Conservation (phyloP, 2,797 vertebrate species). For the Bradypodion pumilum region DNA sequence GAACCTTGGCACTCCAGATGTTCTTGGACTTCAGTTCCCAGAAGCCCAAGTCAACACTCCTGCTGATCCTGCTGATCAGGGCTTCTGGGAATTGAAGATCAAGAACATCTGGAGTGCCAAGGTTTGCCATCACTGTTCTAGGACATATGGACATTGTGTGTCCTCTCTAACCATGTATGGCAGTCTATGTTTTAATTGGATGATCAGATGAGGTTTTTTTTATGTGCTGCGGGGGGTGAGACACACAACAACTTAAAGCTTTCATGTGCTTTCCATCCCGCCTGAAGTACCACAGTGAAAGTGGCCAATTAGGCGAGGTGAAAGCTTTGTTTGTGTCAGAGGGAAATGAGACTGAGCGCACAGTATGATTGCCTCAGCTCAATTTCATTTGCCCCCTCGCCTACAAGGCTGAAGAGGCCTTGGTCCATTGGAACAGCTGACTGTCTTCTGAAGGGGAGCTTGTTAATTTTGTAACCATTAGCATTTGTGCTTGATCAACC, state of each 20-base stretch:
- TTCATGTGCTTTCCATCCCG: neutral
- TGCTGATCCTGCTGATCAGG: too few relatives aligned
- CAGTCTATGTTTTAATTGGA: neutral
- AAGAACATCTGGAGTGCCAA: too few relatives aligned
- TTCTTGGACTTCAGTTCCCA: too few relatives aligned
- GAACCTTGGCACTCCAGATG: too few relatives aligned
- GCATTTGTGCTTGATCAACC: neutral
- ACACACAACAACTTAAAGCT: neutral
- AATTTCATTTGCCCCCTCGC: neutral
- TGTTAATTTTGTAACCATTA: conserved; percentile 17
- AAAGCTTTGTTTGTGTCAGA: neutral
- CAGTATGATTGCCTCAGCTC: fast-evolving
- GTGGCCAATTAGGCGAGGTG: neutral
- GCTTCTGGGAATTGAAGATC: too few relatives aligned
- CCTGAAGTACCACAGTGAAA: neutral
- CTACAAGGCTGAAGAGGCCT: neutral
- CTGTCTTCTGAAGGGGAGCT: conserved; percentile 10
- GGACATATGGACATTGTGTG: too few relatives aligned
- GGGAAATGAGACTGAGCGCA: neutral
- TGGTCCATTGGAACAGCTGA: neutral
- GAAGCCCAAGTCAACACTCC: too few relatives aligned
- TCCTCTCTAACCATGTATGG: neutral
- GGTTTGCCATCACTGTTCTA: too few relatives aligned
- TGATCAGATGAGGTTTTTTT: too few relatives aligned
- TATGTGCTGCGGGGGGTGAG: neutral